Conservation (phyloP, 2,888 invertebrate genomes). For the Kuschelorhynchus macadamiae region DNA sequence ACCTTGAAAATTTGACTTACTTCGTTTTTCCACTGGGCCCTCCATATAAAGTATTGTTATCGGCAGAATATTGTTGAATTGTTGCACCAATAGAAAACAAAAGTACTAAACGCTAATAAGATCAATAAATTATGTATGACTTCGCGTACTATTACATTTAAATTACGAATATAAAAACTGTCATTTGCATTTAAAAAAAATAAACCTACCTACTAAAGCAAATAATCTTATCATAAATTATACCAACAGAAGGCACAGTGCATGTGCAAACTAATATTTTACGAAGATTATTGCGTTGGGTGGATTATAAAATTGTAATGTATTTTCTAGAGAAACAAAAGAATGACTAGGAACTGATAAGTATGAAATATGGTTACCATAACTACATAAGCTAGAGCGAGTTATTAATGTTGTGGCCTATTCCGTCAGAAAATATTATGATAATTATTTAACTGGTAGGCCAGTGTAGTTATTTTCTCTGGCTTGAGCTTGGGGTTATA, state of each 20-base stretch:
- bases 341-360: conserved; percentile 28
- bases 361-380: conserved; percentile 34
- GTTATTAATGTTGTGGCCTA: conserved; percentile 33
- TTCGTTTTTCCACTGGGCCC: no score
- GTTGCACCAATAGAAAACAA: no score
- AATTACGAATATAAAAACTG: no score
- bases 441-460: conserved; percentile 21
- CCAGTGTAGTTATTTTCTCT: conserved; percentile 10
- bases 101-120: not conserved
- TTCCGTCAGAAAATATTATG: conserved; percentile 5
- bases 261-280: conserved; percentile 20
- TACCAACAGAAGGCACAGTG: conserved; percentile 2
- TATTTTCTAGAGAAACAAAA: conserved; percentile 18
- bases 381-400: conserved; percentile 16
- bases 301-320: conserved; percentile 32
- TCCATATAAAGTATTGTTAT: no score
- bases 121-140: no score
- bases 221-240: conserved; percentile 3
- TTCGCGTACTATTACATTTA: no score
- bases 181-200: no score
- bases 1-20: no score
- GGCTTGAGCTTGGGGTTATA: conserved; percentile 7
- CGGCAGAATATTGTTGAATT: no score
- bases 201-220: no score
- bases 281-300: conserved; percentile 21